These are phyloP conservation scores for Sebastes diploproa DNA, from an alignment of 2,797 vertebrate genomes.

Conservation along the genomic window DNA sequence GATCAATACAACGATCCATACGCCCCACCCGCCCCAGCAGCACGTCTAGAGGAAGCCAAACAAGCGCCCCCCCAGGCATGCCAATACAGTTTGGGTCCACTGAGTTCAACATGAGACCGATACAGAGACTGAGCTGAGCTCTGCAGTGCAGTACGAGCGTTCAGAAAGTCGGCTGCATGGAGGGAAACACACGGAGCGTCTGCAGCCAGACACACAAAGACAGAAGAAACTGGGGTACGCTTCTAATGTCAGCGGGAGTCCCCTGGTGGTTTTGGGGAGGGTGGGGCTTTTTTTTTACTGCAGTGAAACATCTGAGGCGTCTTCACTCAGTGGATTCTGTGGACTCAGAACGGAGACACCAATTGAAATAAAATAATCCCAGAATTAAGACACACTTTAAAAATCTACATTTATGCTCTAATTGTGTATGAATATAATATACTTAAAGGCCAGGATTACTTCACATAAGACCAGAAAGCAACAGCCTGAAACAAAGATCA, in stretches of 20 bases:
- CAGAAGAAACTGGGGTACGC: constrained; percentile 2
- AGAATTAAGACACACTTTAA: neutral
- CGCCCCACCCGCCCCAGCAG: neutral
- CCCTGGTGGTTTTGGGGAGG: constrained; percentile 1
- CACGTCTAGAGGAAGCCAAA: constrained; percentile 18
- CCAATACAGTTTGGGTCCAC: constrained; percentile 5
- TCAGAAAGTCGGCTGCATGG: neutral
- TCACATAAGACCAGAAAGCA: neutral
- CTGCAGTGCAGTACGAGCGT: constrained; percentile 23
- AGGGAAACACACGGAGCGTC: neutral
- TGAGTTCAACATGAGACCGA: neutral
- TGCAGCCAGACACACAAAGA: constrained; percentile 6
- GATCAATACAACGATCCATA: constrained; percentile 48
- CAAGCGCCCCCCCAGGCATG: constrained; percentile 15
- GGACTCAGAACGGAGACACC: neutral
- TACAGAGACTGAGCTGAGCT: neutral
- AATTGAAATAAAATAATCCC: neutral
- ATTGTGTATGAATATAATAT: neutral
- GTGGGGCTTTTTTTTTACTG: constrained; percentile 23
- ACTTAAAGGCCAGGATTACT: neutral
- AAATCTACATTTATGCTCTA: neutral
- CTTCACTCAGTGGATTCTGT: neutral
- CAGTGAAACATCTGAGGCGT: constrained; percentile 14
- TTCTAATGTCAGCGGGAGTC: constrained; percentile 28
- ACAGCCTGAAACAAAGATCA: neutral